Conservation (phyloP, 35 echinoderm and acorn worm genomes). For the Anneissia japonica region DNA sequence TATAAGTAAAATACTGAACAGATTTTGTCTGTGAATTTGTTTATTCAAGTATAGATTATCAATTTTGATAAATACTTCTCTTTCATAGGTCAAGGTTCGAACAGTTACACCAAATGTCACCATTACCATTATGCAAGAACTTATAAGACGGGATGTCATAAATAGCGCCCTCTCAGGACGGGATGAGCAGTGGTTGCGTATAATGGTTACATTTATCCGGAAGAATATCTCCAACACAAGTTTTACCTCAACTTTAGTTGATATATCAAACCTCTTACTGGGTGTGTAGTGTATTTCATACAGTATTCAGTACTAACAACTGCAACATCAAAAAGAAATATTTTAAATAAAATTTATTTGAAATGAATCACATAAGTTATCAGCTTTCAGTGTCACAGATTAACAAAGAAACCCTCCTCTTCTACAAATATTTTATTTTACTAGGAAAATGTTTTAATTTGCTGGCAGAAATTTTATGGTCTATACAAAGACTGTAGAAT, state of each 20-base stretch:
- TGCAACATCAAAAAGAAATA: too few species aligned
- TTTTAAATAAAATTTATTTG: too few species aligned
- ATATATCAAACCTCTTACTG: constrained; percentile 73
- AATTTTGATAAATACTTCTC: neutral
- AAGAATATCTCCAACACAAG: constrained; percentile 78
- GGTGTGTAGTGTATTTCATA: constrained; percentile 37
- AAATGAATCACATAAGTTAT: neutral
- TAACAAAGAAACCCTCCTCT: too few species aligned
- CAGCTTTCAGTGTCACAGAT: neutral
- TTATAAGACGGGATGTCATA: constrained; percentile 64
- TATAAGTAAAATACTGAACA: neutral
- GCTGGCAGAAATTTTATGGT: too few species aligned
- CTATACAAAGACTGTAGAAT: too few species aligned
- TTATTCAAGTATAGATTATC: neutral
- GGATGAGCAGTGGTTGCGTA: constrained; percentile 71
- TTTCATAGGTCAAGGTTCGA: constrained; percentile 44
- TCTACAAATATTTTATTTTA: too few species aligned
- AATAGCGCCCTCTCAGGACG: constrained; percentile 84
- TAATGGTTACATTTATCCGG: constrained; percentile 71
- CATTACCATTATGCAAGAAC: constrained; percentile 76
- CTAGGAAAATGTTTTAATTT: too few species aligned
- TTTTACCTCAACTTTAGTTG: constrained; percentile 54
- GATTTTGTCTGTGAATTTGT: neutral
- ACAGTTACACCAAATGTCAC: constrained; percentile 52
- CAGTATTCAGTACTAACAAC: too few species aligned